Percentiles rank a stretch among this genome's conserved stretches.
These are phyloP conservation scores for Bellardia pandia DNA, from an alignment of 2,888 invertebrate species.

Conservation along the genomic window DNA sequence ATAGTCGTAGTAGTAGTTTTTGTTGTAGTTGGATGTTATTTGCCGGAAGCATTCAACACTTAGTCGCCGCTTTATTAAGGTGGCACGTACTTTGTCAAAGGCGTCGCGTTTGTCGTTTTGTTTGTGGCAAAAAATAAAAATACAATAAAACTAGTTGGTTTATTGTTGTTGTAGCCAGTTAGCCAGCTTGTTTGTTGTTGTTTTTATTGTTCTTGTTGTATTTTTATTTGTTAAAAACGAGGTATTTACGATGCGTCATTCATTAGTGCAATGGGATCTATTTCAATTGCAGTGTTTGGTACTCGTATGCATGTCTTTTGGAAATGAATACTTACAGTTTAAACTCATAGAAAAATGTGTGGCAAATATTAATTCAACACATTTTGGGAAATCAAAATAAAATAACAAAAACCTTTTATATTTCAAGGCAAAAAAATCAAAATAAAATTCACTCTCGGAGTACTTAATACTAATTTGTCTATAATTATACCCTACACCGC, in stretches of 20 bases:
- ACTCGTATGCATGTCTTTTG: neutral
- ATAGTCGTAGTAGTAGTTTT: constrained; percentile 24
- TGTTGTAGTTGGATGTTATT: constrained; percentile 72
- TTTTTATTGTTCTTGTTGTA: constrained; percentile 4
- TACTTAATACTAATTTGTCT: too few relatives aligned
- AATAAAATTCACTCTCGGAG: too few relatives aligned
- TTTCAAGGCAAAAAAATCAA: too few relatives aligned
- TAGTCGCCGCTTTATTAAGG: constrained; percentile 81
- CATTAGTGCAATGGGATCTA: constrained; percentile 56
- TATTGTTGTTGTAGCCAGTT: constrained; percentile 52
- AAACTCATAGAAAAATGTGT: constrained; percentile 26
- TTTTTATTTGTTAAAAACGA: constrained; percentile 18
- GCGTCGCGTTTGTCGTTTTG: constrained; percentile 74
- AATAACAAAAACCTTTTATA: too few relatives aligned
- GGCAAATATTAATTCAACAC: too few relatives aligned
- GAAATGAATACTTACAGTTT: neutral
- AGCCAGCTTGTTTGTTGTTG: constrained; percentile 30
- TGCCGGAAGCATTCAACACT: constrained; percentile 82
- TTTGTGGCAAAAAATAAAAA: constrained; percentile 26
- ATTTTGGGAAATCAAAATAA: too few relatives aligned
- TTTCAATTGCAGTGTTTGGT: constrained; percentile 45
- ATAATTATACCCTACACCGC: too few relatives aligned
- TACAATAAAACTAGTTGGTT: constrained; percentile 49
- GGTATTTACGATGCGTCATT: constrained; percentile 64
- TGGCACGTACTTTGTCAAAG: constrained; percentile 83